Base-by-base conservation (phyloP, 1,140 invertebrate species). In the Microplitis demolitor region DNA sequence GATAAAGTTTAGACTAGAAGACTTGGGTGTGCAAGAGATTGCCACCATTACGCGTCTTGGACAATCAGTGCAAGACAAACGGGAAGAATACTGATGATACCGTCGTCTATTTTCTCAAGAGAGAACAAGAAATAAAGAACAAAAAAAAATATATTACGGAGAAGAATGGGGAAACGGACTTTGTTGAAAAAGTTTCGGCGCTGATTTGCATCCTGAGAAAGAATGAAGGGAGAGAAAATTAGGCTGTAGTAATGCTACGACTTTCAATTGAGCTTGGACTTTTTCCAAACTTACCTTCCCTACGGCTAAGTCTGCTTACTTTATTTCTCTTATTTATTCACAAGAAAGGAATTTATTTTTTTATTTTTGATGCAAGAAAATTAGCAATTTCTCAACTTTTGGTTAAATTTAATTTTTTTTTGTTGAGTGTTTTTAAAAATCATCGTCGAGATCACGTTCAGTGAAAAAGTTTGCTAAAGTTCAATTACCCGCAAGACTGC, bases 221-320 rank as follows among this genome's bases (percentile, higher is more conserved):
- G 70, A 71, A 11, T 45, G 11, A 76, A 74, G 73, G 71, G 75
- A 66, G 71, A 73, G 75, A 80, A 80, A 78, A 77, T 74, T 70
- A 74, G 74, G 77, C 76, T 73, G 68, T 74, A 77, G 62, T 74
- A 74, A 71, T 78, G 75, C 76, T 78, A 78, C 14, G 31, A 62
- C 60, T 64, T 64, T 64, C 62, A 64, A 64, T 64, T 35, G 62
- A 64, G 62, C 62, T 50, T 64, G 62, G 62, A 64, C 37, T 64
- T 64, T 45, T 82, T 82, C 75, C 79, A 77, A 79, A 80, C 73
- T 79, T 77, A 69, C 75, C 72, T 76, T 76, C 77, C 76, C 75
- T 76, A 74, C 74, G 80, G 78, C 69, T 64, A 66, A 79, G 76
- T 74, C 64, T 31, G 64, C 34, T 35, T 31, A 62, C 60, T 62